Percentiles rank a stretch among this genome's conserved stretches.
Evolutionary conservation across 2,888 invertebrate species (phyloP).

Genomic region (Nymphalis c-album): DNA sequence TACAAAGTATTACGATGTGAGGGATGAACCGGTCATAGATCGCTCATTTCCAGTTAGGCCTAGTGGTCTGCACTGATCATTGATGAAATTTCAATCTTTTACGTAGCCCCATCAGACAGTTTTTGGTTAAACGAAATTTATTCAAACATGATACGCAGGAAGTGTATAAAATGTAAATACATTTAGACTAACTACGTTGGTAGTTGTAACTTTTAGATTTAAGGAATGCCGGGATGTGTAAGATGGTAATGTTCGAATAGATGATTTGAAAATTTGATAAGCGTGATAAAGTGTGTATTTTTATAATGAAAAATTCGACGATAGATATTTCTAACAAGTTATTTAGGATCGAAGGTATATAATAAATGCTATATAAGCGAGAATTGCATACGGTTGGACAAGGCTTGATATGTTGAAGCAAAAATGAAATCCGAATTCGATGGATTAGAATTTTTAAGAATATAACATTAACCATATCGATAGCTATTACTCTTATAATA

Average conservation of each 20-base stretch:
- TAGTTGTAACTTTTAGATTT: conserved; percentile 62
- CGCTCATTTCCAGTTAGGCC: conserved; percentile 34
- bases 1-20: conserved; percentile 13
- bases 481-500: conserved; percentile 63
- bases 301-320: conserved; percentile 69
- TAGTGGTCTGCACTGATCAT: conserved; percentile 62
- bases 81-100: conserved; percentile 78
- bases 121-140: conserved; percentile 49
- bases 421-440: conserved; percentile 63
- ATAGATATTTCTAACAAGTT: conserved; percentile 68
- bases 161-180: conserved; percentile 77
- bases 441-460: conserved; percentile 60
- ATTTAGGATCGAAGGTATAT: conserved; percentile 61
- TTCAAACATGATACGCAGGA: conserved; percentile 63
- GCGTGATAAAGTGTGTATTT: conserved; percentile 73
- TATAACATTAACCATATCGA: conserved; percentile 75
- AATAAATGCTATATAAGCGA: conserved; percentile 32
- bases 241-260: conserved; percentile 51
- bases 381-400: conserved; percentile 45
- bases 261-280: conserved; percentile 47
- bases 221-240: conserved; percentile 67
- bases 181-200: conserved; percentile 63
- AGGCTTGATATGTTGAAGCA: conserved; percentile 53
- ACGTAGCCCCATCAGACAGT: conserved; percentile 57
- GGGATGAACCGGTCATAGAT: conserved; percentile 19